Base-by-base conservation (phyloP, 2,797 vertebrate genomes). In the Odontamblyopus rebecca region DNA sequence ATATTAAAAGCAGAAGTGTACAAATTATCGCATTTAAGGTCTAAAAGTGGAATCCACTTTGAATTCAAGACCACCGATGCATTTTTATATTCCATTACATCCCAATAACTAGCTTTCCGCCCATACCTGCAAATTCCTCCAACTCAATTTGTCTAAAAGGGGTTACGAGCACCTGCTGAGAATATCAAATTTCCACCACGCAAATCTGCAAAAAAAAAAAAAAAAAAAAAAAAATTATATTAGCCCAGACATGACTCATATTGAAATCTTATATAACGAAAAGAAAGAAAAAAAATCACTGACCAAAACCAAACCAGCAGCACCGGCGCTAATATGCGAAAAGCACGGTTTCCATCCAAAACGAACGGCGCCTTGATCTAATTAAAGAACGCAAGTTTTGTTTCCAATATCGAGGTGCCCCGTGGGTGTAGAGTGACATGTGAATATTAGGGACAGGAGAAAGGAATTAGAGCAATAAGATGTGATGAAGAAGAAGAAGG, bases 351-450 rank as follows among this genome's bases (percentile, higher is more conserved):
- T 80, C 54, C 61, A 71, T 78, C 69, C 53, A 78, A 38, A 82
- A 80, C 68, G 80, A 86, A 85, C 78, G 81, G 73, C 76, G 79
- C 59, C 71, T 50, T 84, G 76, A 88, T 88, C 79, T 86, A 61
- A 76, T 83, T 86, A 61, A 56, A 60, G 61, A 68, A 74, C 38
- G 4, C 64, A 73, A 68, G 44, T 70, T 76, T 76, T 69, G 72
- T 83, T 84, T 81, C 78, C 74, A 75, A 73, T 81, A 77, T 80
- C 61, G 57, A 78, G 64, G 72, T 83, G 57, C 73, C 88, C 70
- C 48, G 51, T 75, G 84, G 86, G 74, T 71, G 68, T 13, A 61
- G 61, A 68, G 77, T 72, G 76, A 80, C 80, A 81, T 72, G 72
- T 35, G 16, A 35, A 73, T 53, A 59, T 71, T 66, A 67, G 62